A percentile compares a stretch with the other conserved stretches of the same genome.
phyloP scores from a whole-genome alignment of 35 echinoderm and acorn worm species.

The Heliocidaris tuberculata region DNA sequence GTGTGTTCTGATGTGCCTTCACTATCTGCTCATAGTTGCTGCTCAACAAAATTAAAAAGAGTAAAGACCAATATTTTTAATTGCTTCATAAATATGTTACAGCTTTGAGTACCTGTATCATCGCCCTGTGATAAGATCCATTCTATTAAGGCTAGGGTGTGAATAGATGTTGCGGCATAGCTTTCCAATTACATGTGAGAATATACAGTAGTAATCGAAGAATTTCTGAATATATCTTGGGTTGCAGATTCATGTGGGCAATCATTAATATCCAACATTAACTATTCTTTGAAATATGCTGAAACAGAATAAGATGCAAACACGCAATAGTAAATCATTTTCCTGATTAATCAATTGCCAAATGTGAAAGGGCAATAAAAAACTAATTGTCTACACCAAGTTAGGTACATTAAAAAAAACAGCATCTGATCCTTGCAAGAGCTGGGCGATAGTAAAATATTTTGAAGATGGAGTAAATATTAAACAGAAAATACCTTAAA shows the following conservation, averaged over 20 bases:
- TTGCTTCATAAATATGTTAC: background rate
- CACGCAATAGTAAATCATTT: background rate
- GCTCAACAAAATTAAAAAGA: conserved; percentile 32
- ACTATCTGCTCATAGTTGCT: conserved; percentile 99
- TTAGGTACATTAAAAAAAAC: background rate
- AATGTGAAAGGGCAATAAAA: background rate
- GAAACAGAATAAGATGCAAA: background rate
- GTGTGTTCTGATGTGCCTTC: conserved; percentile 97
- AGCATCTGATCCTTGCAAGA: background rate
- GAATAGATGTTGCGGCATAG: too few species aligned
- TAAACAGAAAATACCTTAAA: too few species aligned
- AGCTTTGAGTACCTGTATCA: background rate
- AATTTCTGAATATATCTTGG: background rate
- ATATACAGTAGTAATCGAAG: background rate
- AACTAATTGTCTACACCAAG: background rate
- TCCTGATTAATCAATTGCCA: background rate
- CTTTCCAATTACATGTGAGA: background rate
- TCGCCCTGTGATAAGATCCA: too few species aligned
- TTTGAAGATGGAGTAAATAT: background rate
- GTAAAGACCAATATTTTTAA: background rate
- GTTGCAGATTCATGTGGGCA: background rate
- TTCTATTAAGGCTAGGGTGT: background rate
- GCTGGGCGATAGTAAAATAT: background rate
- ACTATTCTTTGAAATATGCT: background rate
- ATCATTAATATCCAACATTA: background rate